phyloP scores from a whole-genome alignment of 2,888 invertebrate species.

The Cosmopolites sordidus region DNA sequence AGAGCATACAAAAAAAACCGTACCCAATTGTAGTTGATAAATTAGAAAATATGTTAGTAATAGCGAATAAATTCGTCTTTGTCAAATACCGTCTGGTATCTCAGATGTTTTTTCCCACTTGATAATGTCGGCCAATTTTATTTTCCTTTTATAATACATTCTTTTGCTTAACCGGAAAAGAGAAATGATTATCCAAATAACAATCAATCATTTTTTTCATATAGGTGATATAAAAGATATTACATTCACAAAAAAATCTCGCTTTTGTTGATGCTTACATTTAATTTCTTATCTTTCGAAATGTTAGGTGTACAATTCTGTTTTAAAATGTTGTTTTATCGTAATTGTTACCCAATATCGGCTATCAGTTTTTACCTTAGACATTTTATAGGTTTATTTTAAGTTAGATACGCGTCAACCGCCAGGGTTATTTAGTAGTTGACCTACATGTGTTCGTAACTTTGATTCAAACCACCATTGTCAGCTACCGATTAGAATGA shows the following conservation, averaged over 20 bases:
- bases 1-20: background rate
- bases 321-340: no score
- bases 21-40: slow-evolving; percentile 17
- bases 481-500: no score
- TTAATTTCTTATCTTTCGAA: background rate
- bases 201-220: slow-evolving; percentile 23
- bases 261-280: slow-evolving; percentile 3
- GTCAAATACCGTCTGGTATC: slow-evolving; percentile 22
- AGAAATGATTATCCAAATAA: slow-evolving; percentile 23
- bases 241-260: slow-evolving; percentile 4
- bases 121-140: slow-evolving; percentile 27
- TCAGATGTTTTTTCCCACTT: slow-evolving; percentile 27
- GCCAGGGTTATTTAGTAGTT: no score
- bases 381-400: no score
- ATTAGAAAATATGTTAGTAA: slow-evolving; percentile 24
- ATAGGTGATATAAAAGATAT: slow-evolving; percentile 6
- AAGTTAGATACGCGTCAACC: no score
- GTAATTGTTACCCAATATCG: no score
- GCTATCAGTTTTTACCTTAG: no score
- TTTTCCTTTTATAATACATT: slow-evolving; percentile 27
- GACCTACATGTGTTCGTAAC: no score
- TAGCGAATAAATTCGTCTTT: slow-evolving; percentile 26
- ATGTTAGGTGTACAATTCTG: no score
- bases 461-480: no score
- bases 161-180: slow-evolving; percentile 22